These are phyloP conservation scores for Pteronura brasiliensis DNA, from an alignment of 2,113 vertebrate genomes.

Conservation along the genomic window DNA sequence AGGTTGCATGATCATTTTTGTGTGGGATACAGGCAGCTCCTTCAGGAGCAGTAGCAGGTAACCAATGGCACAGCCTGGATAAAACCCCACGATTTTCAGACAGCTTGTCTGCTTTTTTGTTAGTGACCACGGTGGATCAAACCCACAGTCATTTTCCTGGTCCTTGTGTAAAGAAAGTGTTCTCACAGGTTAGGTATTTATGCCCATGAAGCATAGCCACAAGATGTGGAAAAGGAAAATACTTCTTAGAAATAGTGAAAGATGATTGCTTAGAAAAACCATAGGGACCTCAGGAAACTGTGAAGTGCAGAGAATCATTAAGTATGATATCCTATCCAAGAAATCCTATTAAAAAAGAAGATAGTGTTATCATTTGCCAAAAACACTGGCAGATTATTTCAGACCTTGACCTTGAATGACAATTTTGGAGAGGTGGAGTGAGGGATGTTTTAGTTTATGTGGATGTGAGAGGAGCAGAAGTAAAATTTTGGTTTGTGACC, in stretches of 20 bases:
- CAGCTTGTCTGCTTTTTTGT: background rate
- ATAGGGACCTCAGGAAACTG: background rate
- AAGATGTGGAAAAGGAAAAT: background rate
- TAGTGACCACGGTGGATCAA: background rate
- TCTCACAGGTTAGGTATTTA: background rate
- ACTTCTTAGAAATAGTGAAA: background rate
- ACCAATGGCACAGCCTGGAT: background rate
- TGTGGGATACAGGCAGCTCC: background rate
- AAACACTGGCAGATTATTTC: background rate
- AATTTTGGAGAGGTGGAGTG: background rate
- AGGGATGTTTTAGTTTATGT: background rate
- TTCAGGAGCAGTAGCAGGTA: background rate
- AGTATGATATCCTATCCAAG: background rate
- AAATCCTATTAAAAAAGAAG: background rate
- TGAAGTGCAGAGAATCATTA: background rate
- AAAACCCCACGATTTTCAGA: background rate
- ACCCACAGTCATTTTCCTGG: background rate
- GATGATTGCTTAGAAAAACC: slow-evolving; percentile 1
- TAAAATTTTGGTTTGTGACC: background rate
- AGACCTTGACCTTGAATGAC: background rate
- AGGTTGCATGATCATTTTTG: background rate
- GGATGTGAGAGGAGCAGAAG: background rate
- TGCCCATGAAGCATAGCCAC: background rate
- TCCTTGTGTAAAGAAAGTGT: background rate
- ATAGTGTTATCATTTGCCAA: background rate